These are phyloP conservation scores for Lamellibrachia columna DNA, from an alignment of 2,888 invertebrate species.

Conservation along the genomic window DNA sequence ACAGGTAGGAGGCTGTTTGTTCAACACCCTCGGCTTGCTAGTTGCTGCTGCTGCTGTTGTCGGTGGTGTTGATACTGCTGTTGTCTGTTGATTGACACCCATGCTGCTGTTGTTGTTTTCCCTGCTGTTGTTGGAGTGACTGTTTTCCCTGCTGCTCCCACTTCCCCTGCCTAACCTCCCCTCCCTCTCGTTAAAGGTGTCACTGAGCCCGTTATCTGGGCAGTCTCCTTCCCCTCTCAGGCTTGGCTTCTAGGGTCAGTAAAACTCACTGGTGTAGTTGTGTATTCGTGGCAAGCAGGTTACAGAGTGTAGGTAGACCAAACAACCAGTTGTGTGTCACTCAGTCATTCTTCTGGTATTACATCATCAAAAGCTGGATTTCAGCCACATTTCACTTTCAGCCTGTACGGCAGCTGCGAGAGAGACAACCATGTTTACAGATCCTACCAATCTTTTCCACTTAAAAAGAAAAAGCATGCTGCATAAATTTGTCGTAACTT, in stretches of 20 bases:
- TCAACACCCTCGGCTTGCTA: neutral
- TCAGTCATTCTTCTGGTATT: neutral
- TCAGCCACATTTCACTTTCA: neutral
- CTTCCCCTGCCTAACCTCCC: neutral
- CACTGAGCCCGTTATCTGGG: neutral
- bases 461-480: neutral
- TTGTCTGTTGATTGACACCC: neutral
- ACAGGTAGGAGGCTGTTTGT: neutral
- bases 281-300: neutral
- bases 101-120: neutral
- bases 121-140: neutral
- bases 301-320: neutral
- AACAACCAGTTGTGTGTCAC: neutral
- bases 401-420: neutral
- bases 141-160: neutral
- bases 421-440: neutral
- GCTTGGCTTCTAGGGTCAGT: neutral
- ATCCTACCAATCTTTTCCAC: neutral
- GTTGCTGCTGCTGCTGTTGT: neutral
- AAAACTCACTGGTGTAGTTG: neutral
- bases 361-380: neutral
- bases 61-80: neutral
- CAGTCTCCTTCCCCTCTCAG: neutral
- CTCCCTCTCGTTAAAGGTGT: neutral
- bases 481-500: neutral